Evolutionary conservation across 2,888 invertebrate genomes (phyloP).

Genomic region (Drosophila lacicola): DNA sequence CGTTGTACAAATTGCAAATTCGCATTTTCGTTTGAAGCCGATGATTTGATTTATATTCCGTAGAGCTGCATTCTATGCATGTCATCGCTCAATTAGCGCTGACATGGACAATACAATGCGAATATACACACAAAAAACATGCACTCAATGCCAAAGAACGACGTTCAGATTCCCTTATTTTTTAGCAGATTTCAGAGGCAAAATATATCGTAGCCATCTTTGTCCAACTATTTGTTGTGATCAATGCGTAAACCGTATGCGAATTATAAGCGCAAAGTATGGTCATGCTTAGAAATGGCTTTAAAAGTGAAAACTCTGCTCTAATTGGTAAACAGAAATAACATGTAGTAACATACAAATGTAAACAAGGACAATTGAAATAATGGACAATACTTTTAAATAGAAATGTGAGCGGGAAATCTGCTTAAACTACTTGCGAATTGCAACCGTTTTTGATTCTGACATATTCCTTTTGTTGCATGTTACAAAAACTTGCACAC

Average conservation of each 20-base stretch:
- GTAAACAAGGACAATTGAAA: too few species aligned
- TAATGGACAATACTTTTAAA: too few species aligned
- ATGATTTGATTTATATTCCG: conserved; percentile 34
- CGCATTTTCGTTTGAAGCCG: conserved; percentile 24
- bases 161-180: neutral
- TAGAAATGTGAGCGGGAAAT: too few species aligned
- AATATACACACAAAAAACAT: neutral
- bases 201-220: too few species aligned
- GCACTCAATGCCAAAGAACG: neutral
- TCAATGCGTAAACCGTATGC: too few species aligned
- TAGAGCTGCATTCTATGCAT: conserved; percentile 36
- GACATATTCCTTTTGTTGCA: neutral
- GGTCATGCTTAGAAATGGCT: too few species aligned
- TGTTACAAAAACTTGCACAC: neutral
- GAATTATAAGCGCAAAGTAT: too few species aligned
- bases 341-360: too few species aligned
- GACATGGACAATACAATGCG: conserved; percentile 26
- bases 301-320: too few species aligned
- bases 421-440: neutral
- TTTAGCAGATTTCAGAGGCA: too few species aligned
- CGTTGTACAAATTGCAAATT: conserved; percentile 34
- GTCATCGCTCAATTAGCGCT: conserved; percentile 51
- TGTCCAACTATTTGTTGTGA: too few species aligned
- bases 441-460: neutral
- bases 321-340: too few species aligned